phyloP scores from a whole-genome alignment of 2,888 invertebrate genomes.

The Kuschelorhynchus macadamiae region DNA sequence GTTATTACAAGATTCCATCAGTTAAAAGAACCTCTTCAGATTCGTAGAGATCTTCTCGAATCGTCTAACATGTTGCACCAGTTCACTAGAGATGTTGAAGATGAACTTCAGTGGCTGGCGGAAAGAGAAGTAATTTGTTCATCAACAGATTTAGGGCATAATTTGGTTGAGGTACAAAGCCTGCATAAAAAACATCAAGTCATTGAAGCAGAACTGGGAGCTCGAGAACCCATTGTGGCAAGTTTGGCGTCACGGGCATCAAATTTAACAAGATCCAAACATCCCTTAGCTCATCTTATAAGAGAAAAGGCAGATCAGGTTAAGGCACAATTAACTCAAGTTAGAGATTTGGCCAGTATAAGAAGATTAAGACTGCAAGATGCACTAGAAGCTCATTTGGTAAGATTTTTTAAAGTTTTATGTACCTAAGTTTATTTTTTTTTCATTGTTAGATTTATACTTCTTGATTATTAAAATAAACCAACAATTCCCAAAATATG shows the following conservation, averaged over 20 bases:
- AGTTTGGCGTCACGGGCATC: slow-evolving; percentile 81
- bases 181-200: slow-evolving; percentile 95
- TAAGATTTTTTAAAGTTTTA: slow-evolving; percentile 60
- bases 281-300: slow-evolving; percentile 86
- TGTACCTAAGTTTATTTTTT: too few species aligned
- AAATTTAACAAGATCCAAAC: slow-evolving; percentile 85
- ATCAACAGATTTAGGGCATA: slow-evolving; percentile 76
- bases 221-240: slow-evolving; percentile 88
- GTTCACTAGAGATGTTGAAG: slow-evolving; percentile 92
- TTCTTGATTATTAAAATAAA: too few species aligned
- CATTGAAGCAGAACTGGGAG: slow-evolving; percentile 89
- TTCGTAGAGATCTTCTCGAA: slow-evolving; percentile 91
- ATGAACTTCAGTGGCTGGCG: slow-evolving; percentile 92
- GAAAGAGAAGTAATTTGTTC: slow-evolving; percentile 81
- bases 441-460: too few species aligned
- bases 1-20: slow-evolving; percentile 73
- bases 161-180: slow-evolving; percentile 84
- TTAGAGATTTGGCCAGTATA: slow-evolving; percentile 81
- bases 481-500: too few species aligned
- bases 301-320: slow-evolving; percentile 78
- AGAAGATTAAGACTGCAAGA: slow-evolving; percentile 82
- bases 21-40: slow-evolving; percentile 91
- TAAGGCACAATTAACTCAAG: slow-evolving; percentile 77
- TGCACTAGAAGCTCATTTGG: slow-evolving; percentile 87
- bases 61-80: slow-evolving; percentile 91